Conservation (phyloP, 2,797 vertebrate species). For the Lacerta viridis region DNA sequence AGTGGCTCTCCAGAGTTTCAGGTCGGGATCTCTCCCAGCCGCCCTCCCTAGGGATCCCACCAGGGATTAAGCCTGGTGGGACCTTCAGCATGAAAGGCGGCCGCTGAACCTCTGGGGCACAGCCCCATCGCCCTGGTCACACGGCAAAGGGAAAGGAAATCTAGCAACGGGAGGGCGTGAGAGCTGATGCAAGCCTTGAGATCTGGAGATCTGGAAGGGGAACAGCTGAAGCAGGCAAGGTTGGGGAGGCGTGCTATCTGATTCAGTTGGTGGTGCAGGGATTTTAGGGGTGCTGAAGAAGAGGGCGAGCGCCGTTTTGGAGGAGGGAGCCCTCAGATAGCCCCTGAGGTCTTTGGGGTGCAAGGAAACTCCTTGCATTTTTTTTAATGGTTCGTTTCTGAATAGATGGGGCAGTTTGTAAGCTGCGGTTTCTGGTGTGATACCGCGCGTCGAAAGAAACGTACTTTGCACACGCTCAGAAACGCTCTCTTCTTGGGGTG, state of each 20-base stretch:
- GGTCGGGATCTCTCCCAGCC: not conserved
- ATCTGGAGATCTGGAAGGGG: too few relatives aligned
- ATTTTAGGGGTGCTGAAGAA: not conserved
- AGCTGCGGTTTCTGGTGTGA: not conserved
- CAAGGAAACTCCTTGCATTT: too few relatives aligned
- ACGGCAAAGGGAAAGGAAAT: not conserved
- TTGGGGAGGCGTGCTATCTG: too few relatives aligned
- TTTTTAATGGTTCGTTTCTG: not conserved
- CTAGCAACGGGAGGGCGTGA: not conserved
- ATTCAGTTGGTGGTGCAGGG: not conserved
- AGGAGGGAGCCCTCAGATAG: not conserved
- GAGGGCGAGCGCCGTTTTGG: not conserved
- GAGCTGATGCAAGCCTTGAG: too few relatives aligned
- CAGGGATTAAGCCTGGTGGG: too few relatives aligned
- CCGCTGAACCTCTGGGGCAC: too few relatives aligned
- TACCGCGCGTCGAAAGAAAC: not conserved
- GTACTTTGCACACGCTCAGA: not conserved
- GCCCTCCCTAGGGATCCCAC: not conserved
- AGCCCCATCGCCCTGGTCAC: too few relatives aligned
- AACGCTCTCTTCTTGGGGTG: not conserved
- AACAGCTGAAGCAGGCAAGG: too few relatives aligned
- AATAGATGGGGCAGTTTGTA: not conserved
- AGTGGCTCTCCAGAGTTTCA: not conserved
- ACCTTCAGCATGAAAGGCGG: too few relatives aligned
- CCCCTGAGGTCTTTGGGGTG: not conserved